Evolutionary conservation across 2,797 vertebrate species (phyloP), one percentile per base, ranked within the genome.

Genomic region (Rhyacichthys aspro): DNA sequence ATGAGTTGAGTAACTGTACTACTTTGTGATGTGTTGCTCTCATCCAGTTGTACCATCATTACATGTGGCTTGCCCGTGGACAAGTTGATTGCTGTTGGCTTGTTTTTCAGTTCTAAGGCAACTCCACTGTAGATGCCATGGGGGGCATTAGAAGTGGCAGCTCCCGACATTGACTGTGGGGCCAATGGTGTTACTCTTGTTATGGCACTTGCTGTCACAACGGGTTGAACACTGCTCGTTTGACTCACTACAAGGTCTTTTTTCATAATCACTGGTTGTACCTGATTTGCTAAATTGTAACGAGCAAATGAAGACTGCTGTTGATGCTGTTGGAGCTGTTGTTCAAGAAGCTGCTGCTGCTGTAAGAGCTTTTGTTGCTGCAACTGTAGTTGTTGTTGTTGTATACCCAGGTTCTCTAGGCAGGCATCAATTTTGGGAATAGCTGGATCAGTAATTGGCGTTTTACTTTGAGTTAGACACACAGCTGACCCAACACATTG

Each of bases 1-100:
- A 98, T 86, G 53, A 99, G 81, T 57, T 98, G 96, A 68, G 96
- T 96, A 78, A 98, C 90, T 0, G 95, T 91, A 43, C 78, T 65
- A 9, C 90, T 85, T 5, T 93, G 86, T 0, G 93, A 81, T 2
- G 91, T 76, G 54, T 91, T 95, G 70, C 67, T 88, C 32, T 93
- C 92, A 80, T 97, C 96, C 90, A 99, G 81, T 72, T 99, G 96
- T 41, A 99, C 96, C 92, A 99, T 93, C 93, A 98, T 95, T 48
- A 95, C 90, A 78, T 99, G 97, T 16, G 96, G 93, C 72, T 96
- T 98, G 67, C 93, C 94, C 54, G 94, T 87, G 0, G 94, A 92
- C 43, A 95, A 72, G 53, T 95, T 93, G 4, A 95, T 86, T 50
- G 93, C 91, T 41, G 93, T 87, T 56, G 93, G 90, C 61, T 96